Evolutionary conservation across 2,888 invertebrate genomes (phyloP).

Genomic region (Unio pictorum): DNA sequence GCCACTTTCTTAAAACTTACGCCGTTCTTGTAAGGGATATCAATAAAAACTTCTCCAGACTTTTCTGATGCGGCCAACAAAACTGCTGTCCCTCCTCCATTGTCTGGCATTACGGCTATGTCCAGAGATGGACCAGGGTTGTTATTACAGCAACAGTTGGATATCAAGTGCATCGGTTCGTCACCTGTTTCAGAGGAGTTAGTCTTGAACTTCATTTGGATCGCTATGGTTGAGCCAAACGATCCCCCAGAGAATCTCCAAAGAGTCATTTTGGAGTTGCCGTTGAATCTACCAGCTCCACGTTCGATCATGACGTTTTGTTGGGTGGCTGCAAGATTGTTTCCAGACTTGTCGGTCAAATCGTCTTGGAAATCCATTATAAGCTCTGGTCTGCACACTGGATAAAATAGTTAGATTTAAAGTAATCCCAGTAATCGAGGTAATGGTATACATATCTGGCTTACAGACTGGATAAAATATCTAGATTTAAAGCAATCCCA

Average conservation of each 20-base stretch:
- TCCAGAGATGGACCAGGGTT: conserved; percentile 33
- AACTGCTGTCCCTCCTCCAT: conserved; percentile 23
- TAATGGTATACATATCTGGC: no score
- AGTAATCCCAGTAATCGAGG: no score
- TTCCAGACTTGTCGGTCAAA: conserved; percentile 30
- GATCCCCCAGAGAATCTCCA: conserved; percentile 45
- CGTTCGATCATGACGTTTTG: conserved; percentile 32
- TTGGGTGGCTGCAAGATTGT: conserved; percentile 27
- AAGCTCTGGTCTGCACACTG: conserved; percentile 35
- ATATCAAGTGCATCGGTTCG: conserved; percentile 35
- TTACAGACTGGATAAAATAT: no score
- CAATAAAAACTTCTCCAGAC: conserved; percentile 30
- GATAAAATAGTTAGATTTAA: neutral
- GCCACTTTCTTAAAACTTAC: conserved; percentile 21
- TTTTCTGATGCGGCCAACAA: conserved; percentile 23
- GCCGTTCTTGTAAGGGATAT: conserved; percentile 27
- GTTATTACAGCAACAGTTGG: conserved; percentile 37
- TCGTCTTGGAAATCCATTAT: conserved; percentile 34
- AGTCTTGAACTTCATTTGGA: conserved; percentile 34
- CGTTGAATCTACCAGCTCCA: conserved; percentile 31
- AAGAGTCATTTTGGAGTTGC: conserved; percentile 27
- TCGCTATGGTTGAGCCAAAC: conserved; percentile 29
- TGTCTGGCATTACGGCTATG: conserved; percentile 28
- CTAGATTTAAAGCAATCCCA: no score
- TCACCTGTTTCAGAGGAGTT: conserved; percentile 13